These are phyloP conservation scores for Rhinoraja longicauda DNA, from an alignment of 2,797 vertebrate species.

Conservation along the genomic window DNA sequence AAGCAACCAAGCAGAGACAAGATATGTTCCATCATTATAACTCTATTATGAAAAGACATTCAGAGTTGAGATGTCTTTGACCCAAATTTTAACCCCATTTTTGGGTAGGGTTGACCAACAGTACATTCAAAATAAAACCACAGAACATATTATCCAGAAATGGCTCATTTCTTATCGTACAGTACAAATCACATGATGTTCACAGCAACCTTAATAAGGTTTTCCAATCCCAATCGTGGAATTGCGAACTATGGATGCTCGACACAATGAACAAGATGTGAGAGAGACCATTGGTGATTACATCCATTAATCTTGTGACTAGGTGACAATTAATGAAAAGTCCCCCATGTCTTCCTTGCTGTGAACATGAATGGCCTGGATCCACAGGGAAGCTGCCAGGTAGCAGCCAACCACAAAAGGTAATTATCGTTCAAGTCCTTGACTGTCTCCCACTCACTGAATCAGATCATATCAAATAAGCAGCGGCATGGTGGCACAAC, in stretches of 20 bases:
- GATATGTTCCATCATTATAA: not conserved
- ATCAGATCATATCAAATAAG: too few species aligned
- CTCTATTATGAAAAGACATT: not conserved
- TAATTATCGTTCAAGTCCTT: not conserved
- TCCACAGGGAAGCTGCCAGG: not conserved
- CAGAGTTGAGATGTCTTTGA: not conserved
- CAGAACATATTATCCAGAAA: not conserved
- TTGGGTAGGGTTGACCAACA: not conserved
- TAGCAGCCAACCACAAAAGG: not conserved
- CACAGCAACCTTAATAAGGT: not conserved
- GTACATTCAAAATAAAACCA: not conserved
- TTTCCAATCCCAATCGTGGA: not conserved
- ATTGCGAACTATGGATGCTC: not conserved
- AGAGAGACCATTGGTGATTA: not conserved
- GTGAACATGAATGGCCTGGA: not conserved
- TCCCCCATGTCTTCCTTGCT: not conserved
- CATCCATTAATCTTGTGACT: not conserved
- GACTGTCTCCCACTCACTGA: not conserved
- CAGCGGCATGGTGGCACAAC: too few species aligned
- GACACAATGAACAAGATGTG: too few species aligned
- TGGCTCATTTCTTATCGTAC: not conserved
- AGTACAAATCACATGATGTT: not conserved
- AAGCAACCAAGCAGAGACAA: not conserved
- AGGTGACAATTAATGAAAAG: not conserved
- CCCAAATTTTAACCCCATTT: not conserved